Evolutionary conservation across 2,113 vertebrate species (phyloP).

Genomic region (Dromaius novaehollandiae): DNA sequence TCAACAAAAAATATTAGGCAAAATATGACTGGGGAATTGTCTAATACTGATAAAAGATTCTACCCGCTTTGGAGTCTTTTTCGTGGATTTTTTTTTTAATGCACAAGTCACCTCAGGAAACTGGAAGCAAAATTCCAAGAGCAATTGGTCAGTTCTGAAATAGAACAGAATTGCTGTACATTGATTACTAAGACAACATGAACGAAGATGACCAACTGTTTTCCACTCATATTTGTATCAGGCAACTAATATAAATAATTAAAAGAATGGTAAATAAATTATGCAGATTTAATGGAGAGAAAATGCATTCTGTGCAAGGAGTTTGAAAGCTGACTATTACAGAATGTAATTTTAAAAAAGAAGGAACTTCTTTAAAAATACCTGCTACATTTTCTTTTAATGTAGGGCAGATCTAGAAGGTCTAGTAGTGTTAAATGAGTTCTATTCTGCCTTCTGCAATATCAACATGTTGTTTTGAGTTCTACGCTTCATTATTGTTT

Average conservation of each 20-base stretch:
- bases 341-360: background rate
- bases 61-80: background rate
- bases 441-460: background rate
- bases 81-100: background rate
- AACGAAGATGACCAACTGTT: background rate
- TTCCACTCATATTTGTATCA: background rate
- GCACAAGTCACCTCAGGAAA: background rate
- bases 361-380: background rate
- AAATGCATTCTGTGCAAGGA: background rate
- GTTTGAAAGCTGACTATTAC: background rate
- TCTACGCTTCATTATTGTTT: background rate
- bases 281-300: background rate
- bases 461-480: background rate
- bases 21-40: background rate
- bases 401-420: background rate
- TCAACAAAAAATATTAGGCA: background rate
- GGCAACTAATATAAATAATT: background rate
- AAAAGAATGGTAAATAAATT: background rate
- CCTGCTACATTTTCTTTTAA: background rate
- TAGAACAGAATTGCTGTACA: background rate
- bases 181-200: background rate
- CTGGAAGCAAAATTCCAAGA: background rate
- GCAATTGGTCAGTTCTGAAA: background rate
- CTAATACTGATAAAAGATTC: background rate
- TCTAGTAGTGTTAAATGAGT: background rate